Evolutionary conservation across 2,888 invertebrate genomes (phyloP), one percentile per base, ranked within the genome.

Genomic region (Cosmorhoe ocellata): DNA sequence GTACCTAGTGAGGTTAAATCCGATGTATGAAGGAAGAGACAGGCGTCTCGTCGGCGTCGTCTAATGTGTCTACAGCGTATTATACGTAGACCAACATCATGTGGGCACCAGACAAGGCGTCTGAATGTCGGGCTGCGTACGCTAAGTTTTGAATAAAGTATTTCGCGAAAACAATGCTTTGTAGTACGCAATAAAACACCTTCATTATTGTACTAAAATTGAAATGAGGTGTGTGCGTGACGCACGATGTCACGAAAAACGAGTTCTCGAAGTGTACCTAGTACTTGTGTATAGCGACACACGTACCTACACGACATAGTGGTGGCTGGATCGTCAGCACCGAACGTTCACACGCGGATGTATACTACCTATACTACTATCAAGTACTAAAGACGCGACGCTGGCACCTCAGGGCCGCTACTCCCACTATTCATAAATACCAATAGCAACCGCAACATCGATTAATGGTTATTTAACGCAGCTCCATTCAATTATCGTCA

Each of bases 401-500:
- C 36, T 30, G 24, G 45, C 53, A 58, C 64, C 62, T 64, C 60
- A 66, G 66, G 68, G 56, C 68, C 51, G 51, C 62, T 64, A 60
- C 63, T 71, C 68, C 60, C 65, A 59, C 64, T 64, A 60, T 63
- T 66, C 76, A 81, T 83, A 79, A 78, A 80, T 81, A 80, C 76
- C 77, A 76, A 76, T 77, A 69, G 70, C 66, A 61, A 67, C 75
- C 74, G 71, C 73, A 74, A 79, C 84, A 79, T 73, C 79, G 76
- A 79, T 84, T 81, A 85, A 85, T 85, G 79, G 76, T 78, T 79
- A 84, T 85, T 87, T 83, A 85, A 84, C 77, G 80, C 79, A 70
- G 67, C 76, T 74, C 76, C 79, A 80, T 83, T 84, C 84, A 84
- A 86, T 86, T 83, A 83, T 80, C 72, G 76, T 75, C 74, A 71